These are phyloP conservation scores for Epirrita christyi DNA, from an alignment of 2,888 invertebrate species.

Conservation along the genomic window DNA sequence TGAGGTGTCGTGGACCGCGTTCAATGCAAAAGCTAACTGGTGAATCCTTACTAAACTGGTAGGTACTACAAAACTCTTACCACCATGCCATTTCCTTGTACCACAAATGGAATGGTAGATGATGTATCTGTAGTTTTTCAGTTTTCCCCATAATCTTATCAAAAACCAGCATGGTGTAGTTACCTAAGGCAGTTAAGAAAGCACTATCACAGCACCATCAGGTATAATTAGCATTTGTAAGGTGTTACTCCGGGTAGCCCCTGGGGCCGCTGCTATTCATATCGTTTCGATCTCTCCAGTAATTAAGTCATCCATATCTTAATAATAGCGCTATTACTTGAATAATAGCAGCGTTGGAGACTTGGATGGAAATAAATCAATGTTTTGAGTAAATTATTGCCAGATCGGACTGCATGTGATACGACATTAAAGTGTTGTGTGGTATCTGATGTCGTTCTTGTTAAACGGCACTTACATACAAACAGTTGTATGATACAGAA, in stretches of 20 bases:
- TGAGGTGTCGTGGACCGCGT: no score
- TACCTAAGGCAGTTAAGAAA: slow-evolving; percentile 21
- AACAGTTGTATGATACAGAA: no score
- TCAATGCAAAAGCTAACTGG: no score
- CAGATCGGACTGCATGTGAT: slow-evolving; percentile 11
- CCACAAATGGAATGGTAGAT: no score
- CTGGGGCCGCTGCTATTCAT: slow-evolving; percentile 32
- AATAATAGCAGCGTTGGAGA: slow-evolving; percentile 35
- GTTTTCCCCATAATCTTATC: slow-evolving; percentile 11
- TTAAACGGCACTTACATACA: no score
- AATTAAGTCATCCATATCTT: slow-evolving; percentile 44
- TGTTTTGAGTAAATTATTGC: slow-evolving; percentile 27
- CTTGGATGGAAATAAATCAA: slow-evolving; percentile 34
- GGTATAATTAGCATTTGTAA: slow-evolving; percentile 34
- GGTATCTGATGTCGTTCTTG: not conserved
- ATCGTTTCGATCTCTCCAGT: slow-evolving; percentile 32
- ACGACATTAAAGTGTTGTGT: not conserved
- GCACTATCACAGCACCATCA: slow-evolving; percentile 23
- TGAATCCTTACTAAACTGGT: no score
- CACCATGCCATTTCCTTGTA: no score
- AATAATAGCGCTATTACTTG: slow-evolving; percentile 40
- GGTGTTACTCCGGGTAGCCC: slow-evolving; percentile 24
- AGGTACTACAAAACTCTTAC: no score
- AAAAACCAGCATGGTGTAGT: slow-evolving; percentile 1
- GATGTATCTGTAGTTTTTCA: no score